Conservation (phyloP, 2,113 vertebrate genomes). For the Tympanuchus pallidicinctus region DNA sequence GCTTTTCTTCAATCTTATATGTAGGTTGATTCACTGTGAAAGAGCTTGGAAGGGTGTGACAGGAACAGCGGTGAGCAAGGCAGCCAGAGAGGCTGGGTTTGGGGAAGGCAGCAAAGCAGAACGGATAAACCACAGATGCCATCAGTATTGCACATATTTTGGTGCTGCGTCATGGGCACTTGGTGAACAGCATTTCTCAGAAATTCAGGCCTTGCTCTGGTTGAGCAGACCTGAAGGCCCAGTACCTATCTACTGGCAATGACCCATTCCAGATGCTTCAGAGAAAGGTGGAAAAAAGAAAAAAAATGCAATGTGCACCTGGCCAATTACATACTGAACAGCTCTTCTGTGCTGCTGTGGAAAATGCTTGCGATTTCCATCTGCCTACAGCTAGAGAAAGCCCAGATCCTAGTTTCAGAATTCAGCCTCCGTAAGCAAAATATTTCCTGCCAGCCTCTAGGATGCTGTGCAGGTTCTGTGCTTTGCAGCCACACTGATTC, state of each 20-base stretch:
- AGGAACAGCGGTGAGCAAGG: not conserved
- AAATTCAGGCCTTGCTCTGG: not conserved
- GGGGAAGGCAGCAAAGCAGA: not conserved
- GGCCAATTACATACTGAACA: not conserved
- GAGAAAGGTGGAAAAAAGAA: not conserved
- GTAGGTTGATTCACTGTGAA: not conserved
- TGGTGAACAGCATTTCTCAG: not conserved
- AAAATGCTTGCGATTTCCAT: not conserved
- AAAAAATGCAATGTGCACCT: not conserved
- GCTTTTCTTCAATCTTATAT: not conserved
- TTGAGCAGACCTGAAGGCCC: not conserved
- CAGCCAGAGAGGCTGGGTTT: not conserved
- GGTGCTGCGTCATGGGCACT: fast-evolving
- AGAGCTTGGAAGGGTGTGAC: not conserved
- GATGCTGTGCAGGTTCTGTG: not conserved
- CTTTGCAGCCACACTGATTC: not conserved
- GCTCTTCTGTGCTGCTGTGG: not conserved
- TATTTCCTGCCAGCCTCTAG: not conserved
- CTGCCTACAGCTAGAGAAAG: not conserved
- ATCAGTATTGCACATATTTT: not conserved
- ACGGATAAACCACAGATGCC: not conserved
- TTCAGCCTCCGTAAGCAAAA: not conserved
- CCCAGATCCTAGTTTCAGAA: not conserved
- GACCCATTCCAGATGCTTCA: not conserved
- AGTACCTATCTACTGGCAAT: not conserved